A percentile compares a stretch with the other conserved stretches of the same genome.
Conservation (phyloP, 2,113 vertebrate species). For the Prochilodus magdalenae region DNA sequence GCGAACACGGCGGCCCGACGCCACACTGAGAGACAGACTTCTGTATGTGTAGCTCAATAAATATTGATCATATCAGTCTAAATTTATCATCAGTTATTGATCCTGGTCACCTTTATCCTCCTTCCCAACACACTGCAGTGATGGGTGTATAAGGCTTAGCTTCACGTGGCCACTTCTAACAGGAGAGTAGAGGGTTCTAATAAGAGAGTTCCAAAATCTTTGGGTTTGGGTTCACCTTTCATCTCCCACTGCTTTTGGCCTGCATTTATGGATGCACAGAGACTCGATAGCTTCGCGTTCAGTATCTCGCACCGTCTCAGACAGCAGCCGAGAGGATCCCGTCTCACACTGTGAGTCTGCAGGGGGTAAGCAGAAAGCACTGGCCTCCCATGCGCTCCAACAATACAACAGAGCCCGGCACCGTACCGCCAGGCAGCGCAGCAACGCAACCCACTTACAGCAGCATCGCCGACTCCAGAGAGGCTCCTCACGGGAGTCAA, state of each 20-base stretch:
- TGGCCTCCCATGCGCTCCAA: background rate
- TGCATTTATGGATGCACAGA: background rate
- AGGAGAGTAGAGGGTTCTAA: no score
- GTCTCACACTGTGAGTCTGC: background rate
- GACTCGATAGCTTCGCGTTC: background rate
- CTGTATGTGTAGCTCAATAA: no score
- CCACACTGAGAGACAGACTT: no score
- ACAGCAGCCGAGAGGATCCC: background rate
- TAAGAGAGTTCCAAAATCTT: no score
- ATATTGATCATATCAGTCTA: no score
- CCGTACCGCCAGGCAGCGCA: no score
- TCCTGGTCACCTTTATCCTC: no score
- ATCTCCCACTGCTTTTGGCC: background rate
- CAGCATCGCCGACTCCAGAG: constrained; percentile 12
- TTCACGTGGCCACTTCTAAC: no score
- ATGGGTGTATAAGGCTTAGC: no score
- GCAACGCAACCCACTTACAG: background rate
- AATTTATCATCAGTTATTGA: no score
- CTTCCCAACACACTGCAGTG: no score
- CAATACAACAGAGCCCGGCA: background rate
- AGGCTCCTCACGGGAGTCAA: constrained; percentile 23
- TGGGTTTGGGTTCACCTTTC: background rate
- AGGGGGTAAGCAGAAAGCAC: background rate
- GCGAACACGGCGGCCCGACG: no score
- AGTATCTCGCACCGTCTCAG: background rate